These are phyloP conservation scores for Prolemur simus DNA, from an alignment of 2,113 vertebrate genomes.

Conservation along the genomic window DNA sequence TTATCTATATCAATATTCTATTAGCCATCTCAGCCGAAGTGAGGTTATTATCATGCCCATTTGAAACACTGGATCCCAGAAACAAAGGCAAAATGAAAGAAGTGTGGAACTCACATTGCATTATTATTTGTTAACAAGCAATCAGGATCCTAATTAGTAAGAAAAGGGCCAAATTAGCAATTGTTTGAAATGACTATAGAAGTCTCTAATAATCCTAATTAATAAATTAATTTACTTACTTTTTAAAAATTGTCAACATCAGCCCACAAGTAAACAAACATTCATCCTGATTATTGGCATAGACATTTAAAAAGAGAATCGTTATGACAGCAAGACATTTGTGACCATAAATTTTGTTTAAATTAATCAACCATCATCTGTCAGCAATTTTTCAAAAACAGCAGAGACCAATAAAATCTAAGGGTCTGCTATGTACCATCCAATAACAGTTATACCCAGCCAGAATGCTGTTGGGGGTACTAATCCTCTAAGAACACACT, in stretches of 20 bases:
- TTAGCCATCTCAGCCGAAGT: slow-evolving; percentile 7
- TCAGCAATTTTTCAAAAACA: background rate
- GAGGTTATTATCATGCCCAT: background rate
- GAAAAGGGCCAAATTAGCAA: background rate
- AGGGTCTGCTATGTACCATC: background rate
- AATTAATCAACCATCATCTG: background rate
- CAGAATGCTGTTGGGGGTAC: background rate
- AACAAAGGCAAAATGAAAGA: background rate
- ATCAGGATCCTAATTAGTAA: background rate
- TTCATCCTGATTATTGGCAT: background rate
- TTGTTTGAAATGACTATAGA: background rate
- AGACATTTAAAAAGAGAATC: slow-evolving; percentile 12
- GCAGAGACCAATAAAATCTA: background rate
- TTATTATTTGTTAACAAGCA: slow-evolving; percentile 12
- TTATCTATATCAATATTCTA: background rate
- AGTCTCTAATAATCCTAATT: background rate
- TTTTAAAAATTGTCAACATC: slow-evolving; percentile 23
- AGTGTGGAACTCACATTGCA: background rate
- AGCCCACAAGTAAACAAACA: background rate
- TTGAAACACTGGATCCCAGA: background rate
- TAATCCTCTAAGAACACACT: background rate
- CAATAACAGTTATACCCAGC: background rate
- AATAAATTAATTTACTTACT: slow-evolving; percentile 29
- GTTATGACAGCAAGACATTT: background rate
- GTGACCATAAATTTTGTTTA: background rate